Evolutionary conservation across 1,140 invertebrate species (phyloP).

Genomic region (Oreohelix idahoensis): DNA sequence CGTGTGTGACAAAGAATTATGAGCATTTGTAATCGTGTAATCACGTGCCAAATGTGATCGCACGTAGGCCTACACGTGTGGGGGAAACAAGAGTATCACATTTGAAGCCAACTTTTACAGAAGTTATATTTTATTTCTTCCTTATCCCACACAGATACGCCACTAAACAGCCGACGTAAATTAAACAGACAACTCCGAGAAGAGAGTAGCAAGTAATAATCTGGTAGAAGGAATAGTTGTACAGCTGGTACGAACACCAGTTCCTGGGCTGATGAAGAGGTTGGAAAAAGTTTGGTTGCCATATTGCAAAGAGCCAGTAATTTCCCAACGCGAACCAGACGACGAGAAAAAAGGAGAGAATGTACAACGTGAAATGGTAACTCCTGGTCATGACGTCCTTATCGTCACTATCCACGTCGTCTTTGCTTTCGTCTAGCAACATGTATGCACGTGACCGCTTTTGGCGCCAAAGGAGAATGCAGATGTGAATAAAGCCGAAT

Average conservation of each 20-base stretch:
- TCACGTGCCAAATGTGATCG: too few relatives aligned
- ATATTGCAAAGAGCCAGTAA: conserved; percentile 60
- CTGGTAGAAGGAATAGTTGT: conserved; percentile 75
- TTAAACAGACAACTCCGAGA: conserved; percentile 59
- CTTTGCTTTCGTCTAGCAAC: conserved; percentile 39
- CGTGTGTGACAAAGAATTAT: too few relatives aligned
- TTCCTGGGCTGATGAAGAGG: conserved; percentile 76
- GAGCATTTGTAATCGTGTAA: too few relatives aligned
- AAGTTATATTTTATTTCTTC: background rate
- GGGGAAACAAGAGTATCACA: too few relatives aligned
- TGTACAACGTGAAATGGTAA: conserved; percentile 49
- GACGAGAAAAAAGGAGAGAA: conserved; percentile 72
- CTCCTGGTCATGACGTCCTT: conserved; percentile 51
- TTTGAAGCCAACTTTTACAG: too few relatives aligned
- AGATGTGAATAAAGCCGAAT: conserved; percentile 62
- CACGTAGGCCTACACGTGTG: too few relatives aligned
- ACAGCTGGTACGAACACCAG: conserved; percentile 64
- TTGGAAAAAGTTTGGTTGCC: conserved; percentile 69
- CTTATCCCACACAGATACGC: background rate
- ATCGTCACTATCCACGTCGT: conserved; percentile 43
- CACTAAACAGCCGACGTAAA: background rate
- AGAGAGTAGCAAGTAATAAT: conserved; percentile 80
- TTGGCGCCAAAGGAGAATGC: conserved; percentile 55
- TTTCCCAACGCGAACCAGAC: conserved; percentile 75
- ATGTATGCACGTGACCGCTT: conserved; percentile 46